Percentiles rank a stretch among this genome's conserved stretches.
Evolutionary conservation across 2,113 vertebrate species (phyloP).

Genomic region (Loxodonta africana): DNA sequence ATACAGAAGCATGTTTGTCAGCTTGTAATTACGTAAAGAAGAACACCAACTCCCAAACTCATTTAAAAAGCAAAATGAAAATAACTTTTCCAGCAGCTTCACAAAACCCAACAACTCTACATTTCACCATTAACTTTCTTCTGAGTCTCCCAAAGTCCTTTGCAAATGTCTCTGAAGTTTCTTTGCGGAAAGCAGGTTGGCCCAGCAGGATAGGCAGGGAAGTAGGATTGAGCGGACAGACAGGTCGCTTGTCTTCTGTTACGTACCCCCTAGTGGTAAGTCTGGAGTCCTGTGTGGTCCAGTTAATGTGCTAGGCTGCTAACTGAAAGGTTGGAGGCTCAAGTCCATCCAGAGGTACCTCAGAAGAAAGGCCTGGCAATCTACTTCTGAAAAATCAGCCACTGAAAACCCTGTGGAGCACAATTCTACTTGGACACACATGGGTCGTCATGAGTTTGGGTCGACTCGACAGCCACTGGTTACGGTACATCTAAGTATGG

Average conservation of each 20-base stretch:
- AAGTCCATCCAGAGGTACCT: not conserved
- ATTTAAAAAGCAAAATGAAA: slow-evolving; percentile 84
- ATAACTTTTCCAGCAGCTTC: slow-evolving; percentile 78
- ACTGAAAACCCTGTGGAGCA: not conserved
- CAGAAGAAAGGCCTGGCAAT: not conserved
- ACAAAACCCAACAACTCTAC: slow-evolving; percentile 57
- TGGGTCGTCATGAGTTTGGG: not conserved
- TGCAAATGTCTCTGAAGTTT: not conserved
- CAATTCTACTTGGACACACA: not conserved
- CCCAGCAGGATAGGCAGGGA: not conserved
- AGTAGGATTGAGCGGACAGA: not conserved
- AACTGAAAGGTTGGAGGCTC: not conserved
- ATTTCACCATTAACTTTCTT: slow-evolving; percentile 51
- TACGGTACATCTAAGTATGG: too few relatives aligned
- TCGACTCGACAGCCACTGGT: not conserved
- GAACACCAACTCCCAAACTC: slow-evolving; percentile 84
- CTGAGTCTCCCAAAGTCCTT: slow-evolving; percentile 50
- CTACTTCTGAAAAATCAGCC: not conserved
- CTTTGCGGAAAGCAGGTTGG: not conserved
- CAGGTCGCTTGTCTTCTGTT: not conserved
- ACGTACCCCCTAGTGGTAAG: not conserved
- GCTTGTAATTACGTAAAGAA: slow-evolving; percentile 86
- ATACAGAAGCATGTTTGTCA: slow-evolving; percentile 85
- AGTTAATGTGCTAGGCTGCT: not conserved
- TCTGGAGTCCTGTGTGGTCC: not conserved